phyloP scores from a whole-genome alignment of 1,140 invertebrate genomes.

The Bombus confusus region DNA sequence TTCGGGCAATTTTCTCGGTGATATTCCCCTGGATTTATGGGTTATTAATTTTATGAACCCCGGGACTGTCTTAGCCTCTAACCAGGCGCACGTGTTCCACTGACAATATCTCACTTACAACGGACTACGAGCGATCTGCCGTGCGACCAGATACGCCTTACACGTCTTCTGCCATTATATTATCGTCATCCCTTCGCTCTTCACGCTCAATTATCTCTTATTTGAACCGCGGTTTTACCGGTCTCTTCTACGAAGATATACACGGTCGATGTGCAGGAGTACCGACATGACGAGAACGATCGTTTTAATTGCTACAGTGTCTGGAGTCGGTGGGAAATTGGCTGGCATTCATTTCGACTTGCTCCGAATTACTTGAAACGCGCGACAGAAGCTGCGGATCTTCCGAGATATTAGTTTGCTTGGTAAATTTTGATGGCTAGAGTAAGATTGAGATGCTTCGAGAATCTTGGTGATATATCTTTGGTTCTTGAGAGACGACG shows the following conservation, averaged over 20 bases:
- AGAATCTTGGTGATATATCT: background rate
- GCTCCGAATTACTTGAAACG: background rate
- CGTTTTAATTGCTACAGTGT: background rate
- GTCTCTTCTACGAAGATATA: background rate
- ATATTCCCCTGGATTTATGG: constrained; percentile 66
- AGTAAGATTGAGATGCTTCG: background rate
- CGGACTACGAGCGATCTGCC: constrained; percentile 38
- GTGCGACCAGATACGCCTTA: constrained; percentile 11
- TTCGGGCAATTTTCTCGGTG: constrained; percentile 64
- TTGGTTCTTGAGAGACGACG: background rate
- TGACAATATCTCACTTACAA: constrained; percentile 62
- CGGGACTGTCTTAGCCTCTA: constrained; percentile 25
- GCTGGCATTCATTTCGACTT: background rate
- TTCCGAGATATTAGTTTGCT: background rate
- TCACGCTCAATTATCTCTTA: constrained; percentile 41
- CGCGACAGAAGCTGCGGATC: background rate
- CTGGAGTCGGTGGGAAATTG: background rate
- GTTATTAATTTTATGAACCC: constrained; percentile 73
- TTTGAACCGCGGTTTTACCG: constrained; percentile 22
- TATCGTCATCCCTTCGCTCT: constrained; percentile 27
- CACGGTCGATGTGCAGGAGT: background rate
- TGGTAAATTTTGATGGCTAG: background rate
- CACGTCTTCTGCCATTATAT: constrained; percentile 23
- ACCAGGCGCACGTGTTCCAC: constrained; percentile 47
- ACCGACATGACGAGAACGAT: background rate